Evolutionary conservation across 2,797 vertebrate species (phyloP), one percentile per base, ranked within the genome.

Genomic region (Hydrophis major): DNA sequence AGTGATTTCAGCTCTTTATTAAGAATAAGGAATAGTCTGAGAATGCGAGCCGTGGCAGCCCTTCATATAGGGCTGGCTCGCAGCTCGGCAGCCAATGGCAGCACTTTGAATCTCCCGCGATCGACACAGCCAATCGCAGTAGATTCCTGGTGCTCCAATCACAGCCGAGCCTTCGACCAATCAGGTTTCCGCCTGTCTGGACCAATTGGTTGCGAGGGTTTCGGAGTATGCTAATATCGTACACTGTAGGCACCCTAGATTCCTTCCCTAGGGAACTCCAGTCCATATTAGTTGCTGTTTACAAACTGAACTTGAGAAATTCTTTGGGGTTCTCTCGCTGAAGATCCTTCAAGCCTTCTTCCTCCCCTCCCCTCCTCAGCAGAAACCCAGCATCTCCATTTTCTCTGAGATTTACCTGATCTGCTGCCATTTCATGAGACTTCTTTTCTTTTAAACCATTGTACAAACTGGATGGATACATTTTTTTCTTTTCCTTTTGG

Each of bases 381-480:
- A 95, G 95, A 97, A 96, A 94, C 87, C 87, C 93, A 89, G 93
- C 98, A 96, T 97, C 95, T 97, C 95, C 97, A 97, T 97, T 96
- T 92, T 96, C 95, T 97, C 96, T 93, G 94, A 97, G 96, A 96
- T 96, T 83, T 93, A 97, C 95, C 96, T 96, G 95, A 97, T 95
- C 96, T 96, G 97, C 98, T 96, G 66, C 95, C 97, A 96, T 97
- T 95, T 96, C 97, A 97, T 95, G 94, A 93, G 93, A 63, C 95
- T 96, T 97, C 96, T 96, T 94, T 95, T 96, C 96, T 96, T 89
- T 69, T 66, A 28, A 86, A 93, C 47, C 93, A 93, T 93, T 93
- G 90, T 96, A 93, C 93, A 95, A 96, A 94, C 93, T 94, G 94
- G 96, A 94, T 0, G 94, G 92, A 50, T 95, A 93, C 95, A 93